Percentiles rank a stretch among this genome's conserved stretches.
These are phyloP conservation scores for Amitus sp. DNA, from an alignment of 2,888 invertebrate species.

Conservation along the genomic window DNA sequence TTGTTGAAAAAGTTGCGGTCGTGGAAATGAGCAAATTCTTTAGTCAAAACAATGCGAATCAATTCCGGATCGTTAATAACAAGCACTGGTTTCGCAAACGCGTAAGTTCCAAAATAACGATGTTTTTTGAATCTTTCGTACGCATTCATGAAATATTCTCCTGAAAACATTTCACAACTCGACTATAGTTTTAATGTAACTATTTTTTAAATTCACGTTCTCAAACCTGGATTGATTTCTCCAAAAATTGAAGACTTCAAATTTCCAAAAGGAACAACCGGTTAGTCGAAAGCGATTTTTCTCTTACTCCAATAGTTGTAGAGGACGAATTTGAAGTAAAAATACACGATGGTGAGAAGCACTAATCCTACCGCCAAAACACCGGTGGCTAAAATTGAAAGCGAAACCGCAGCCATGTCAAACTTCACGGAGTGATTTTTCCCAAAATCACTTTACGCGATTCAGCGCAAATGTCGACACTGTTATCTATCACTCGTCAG, in stretches of 20 bases:
- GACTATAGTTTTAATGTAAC: not conserved
- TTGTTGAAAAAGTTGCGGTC: constrained; percentile 47
- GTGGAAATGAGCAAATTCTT: constrained; percentile 52
- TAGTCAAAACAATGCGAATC: constrained; percentile 46
- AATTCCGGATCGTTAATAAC: constrained; percentile 51
- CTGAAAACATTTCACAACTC: constrained; percentile 6
- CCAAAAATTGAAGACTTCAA: constrained; percentile 18
- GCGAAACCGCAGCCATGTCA: no score
- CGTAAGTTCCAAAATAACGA: constrained; percentile 42
- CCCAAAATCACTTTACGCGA: no score
- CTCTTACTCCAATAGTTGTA: constrained; percentile 48
- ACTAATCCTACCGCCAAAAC: constrained; percentile 4
- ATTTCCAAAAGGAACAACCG: constrained; percentile 45
- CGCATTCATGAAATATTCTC: not conserved
- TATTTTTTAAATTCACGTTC: not conserved
- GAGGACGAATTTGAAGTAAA: constrained; percentile 46
- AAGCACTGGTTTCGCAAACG: constrained; percentile 42
- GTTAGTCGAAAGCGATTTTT: constrained; percentile 39
- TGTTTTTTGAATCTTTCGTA: constrained; percentile 17
- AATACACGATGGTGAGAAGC: constrained; percentile 32
- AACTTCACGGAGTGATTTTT: no score
- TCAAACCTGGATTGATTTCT: constrained; percentile 28
- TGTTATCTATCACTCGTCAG: no score
- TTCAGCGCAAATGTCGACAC: no score
- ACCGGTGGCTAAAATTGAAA: no score